These are phyloP conservation scores for Thalassoma bifasciatum DNA, from an alignment of 2,113 vertebrate species.

Conservation along the genomic window DNA sequence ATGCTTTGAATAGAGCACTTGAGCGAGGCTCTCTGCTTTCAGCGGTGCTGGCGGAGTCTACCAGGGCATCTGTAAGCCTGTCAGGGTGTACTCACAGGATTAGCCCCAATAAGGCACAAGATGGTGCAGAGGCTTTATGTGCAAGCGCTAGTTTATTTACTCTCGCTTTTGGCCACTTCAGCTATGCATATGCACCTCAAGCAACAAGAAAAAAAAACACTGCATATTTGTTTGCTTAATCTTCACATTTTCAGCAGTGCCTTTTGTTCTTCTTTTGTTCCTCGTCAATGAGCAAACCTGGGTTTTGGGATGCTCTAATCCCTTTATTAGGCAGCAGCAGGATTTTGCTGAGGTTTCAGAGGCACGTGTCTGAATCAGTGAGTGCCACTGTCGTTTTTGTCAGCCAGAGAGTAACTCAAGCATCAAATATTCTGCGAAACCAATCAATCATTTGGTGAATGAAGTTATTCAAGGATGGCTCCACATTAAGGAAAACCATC, in stretches of 20 bases:
- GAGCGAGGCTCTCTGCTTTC: constrained; percentile 30
- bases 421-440: neutral
- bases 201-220: constrained; percentile 22
- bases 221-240: constrained; percentile 36
- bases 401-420: constrained; percentile 8
- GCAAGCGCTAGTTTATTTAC: constrained; percentile 39
- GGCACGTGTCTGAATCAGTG: neutral
- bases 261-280: constrained; percentile 21
- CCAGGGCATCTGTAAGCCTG: constrained; percentile 56
- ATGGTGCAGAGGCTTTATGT: constrained; percentile 44
- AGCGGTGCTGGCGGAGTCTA: constrained; percentile 11
- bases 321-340: constrained; percentile 34
- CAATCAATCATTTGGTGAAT: neutral
- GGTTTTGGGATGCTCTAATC: constrained; percentile 38
- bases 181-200: constrained; percentile 28
- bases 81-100: constrained; percentile 60
- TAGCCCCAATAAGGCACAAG: constrained; percentile 57
- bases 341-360: constrained; percentile 26
- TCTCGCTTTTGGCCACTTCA: constrained; percentile 1
- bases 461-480: constrained; percentile 4
- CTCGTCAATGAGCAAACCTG: constrained; percentile 36
- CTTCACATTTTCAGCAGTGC: constrained; percentile 41
- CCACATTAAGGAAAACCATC: neutral
- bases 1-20: constrained; percentile 38
- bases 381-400: neutral